These are phyloP conservation scores for Halichondria panicea DNA, from an alignment of 37 sponge, comb jelly and placozoan species.

Conservation along the genomic window DNA sequence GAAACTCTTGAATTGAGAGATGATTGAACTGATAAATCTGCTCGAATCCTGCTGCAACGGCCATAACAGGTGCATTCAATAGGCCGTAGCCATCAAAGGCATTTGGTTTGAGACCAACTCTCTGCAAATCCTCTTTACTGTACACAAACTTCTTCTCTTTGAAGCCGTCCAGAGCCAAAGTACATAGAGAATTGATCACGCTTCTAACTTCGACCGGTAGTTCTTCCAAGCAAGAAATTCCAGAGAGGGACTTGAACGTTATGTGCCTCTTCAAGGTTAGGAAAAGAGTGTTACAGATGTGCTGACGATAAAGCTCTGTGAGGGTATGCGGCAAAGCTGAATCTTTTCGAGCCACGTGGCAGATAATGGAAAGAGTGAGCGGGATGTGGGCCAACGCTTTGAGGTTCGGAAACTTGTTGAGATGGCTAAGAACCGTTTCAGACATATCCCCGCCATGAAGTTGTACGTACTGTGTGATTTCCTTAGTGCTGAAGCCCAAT, in stretches of 20 bases:
- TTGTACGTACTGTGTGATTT: constrained; percentile 12
- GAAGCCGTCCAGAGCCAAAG: constrained; percentile 31
- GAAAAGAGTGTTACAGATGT: constrained; percentile 17
- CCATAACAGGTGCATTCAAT: background rate
- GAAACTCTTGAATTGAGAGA: constrained; percentile 22
- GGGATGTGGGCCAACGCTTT: constrained; percentile 43
- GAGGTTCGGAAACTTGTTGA: constrained; percentile 31
- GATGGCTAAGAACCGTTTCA: too few relatives aligned
- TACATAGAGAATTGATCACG: constrained; percentile 1
- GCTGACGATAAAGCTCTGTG: constrained; percentile 16
- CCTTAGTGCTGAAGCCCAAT: constrained; percentile 1
- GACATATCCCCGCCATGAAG: background rate
- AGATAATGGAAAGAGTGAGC: constrained; percentile 37
- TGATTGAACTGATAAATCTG: constrained; percentile 25
- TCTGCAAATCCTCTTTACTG: background rate
- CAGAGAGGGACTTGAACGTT: background rate
- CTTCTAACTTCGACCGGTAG: background rate
- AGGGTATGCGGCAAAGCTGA: constrained; percentile 16
- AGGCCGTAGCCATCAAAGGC: constrained; percentile 30
- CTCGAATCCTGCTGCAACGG: constrained; percentile 14
- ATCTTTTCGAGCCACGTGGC: constrained; percentile 1
- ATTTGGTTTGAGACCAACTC: constrained; percentile 5
- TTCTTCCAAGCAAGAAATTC: background rate
- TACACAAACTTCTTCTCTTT: constrained; percentile 23
- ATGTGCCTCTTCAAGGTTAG: background rate